Percentiles rank a stretch among this genome's conserved stretches.
Evolutionary conservation across 2,888 invertebrate genomes (phyloP).

Genomic region (Meteorus colon): DNA sequence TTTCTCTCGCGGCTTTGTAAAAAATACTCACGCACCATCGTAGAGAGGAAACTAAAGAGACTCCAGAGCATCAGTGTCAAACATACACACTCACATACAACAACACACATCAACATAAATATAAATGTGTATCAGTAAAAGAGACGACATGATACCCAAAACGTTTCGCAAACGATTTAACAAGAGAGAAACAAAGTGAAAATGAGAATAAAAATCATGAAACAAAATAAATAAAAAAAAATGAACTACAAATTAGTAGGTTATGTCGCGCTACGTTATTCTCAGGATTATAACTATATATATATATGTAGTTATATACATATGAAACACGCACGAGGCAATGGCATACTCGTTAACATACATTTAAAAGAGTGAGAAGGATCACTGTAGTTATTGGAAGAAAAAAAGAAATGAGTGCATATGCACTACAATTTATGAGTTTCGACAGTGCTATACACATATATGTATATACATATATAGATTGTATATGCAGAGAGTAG

Average conservation of each 20-base stretch:
- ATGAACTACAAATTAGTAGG: conserved; percentile 42
- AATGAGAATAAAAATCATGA: conserved; percentile 46
- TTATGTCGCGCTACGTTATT: conserved; percentile 50
- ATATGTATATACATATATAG: conserved; percentile 4
- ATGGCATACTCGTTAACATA: conserved; percentile 54
- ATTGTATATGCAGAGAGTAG: not conserved
- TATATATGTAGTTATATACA: not conserved
- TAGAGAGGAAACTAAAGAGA: not conserved
- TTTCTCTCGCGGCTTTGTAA: conserved; percentile 41
- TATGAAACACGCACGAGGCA: not conserved
- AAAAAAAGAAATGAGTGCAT: conserved; percentile 6
- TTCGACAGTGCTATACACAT: not conserved
- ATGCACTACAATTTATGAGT: conserved; percentile 1
- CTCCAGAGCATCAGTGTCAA: not conserved
- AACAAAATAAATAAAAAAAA: not conserved
- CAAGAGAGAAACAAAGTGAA: conserved; percentile 45
- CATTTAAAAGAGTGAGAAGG: conserved; percentile 43
- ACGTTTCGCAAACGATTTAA: conserved; percentile 4
- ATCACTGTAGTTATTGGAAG: not conserved
- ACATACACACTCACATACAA: not conserved
- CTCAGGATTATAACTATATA: conserved; percentile 29
- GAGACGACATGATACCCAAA: not conserved
- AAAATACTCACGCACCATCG: conserved; percentile 10
- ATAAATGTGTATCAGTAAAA: not conserved
- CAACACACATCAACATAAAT: not conserved